Evolutionary conservation across 2,797 vertebrate species (phyloP), one percentile per base, ranked within the genome.

Genomic region (Enteromius radiatus): DNA sequence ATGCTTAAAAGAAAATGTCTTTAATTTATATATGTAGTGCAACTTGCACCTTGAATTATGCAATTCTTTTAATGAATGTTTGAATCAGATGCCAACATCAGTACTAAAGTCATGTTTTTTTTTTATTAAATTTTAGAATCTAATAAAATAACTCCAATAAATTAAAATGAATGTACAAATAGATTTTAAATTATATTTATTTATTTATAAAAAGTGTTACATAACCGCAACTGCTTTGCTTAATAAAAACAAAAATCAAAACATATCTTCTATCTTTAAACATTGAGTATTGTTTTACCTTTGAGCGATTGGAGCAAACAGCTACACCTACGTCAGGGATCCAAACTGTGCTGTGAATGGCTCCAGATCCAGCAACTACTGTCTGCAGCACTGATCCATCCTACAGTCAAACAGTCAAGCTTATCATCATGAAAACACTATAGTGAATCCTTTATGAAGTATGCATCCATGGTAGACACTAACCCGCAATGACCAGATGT

Each of bases 401-500:
- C 98, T 99, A 75, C 10, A 83, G n/a, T n/a, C 19, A n/a, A 33
- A 74, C 59, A 86, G 3, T 76, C 15, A 82, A 38, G 70, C 9
- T 23, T 65, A 81, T 54, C 38, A 15, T 70, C 5, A 63, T 19
- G 4, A 36, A 68, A 69, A 41, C 78, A 31, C 23, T 4, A 17
- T 21, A 14, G 8, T 26, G 36, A 14, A 68, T 36, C 1, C 33
- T 59, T 19, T 71, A 65, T 41, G 70, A 14, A 59, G 4, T 23
- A 4, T 47, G 31, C 26, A 5, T 68, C 54, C n/a, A 36, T 38
- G 43, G 33, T 56, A 73, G 70, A 82, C 38, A 84, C 95, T 95
- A 89, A 97, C 98, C 96, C 95, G 92, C 80, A 99, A 91, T 64
- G 98, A 99, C 98, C 98, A 99, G 93, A 99, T 96, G 92, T 99